A percentile compares a stretch with the other conserved stretches of the same genome.
These are phyloP conservation scores for Papilio polytes DNA, from an alignment of 1,140 invertebrate genomes.

Conservation along the genomic window DNA sequence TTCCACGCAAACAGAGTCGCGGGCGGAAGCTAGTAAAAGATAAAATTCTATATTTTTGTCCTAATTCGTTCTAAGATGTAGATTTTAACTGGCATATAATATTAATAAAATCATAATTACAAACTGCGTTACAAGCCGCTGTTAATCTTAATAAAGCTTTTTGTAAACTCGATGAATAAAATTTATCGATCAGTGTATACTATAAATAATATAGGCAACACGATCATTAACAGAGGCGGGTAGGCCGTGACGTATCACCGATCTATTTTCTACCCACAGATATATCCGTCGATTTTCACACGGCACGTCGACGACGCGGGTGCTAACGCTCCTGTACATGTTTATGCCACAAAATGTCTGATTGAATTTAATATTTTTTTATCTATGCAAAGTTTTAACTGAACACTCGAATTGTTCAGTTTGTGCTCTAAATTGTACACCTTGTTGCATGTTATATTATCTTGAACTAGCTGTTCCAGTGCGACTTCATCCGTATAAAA, in stretches of 20 bases:
- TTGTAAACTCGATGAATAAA: conserved; percentile 5
- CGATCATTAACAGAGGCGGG: conserved; percentile 54
- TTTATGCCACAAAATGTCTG: conserved; percentile 39
- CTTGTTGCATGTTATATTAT: too few species aligned
- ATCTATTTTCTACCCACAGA: conserved; percentile 62
- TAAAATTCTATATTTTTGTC: neutral
- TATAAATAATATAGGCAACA: conserved; percentile 28
- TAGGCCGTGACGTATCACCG: conserved; percentile 56
- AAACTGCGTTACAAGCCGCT: neutral
- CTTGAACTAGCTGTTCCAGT: too few species aligned
- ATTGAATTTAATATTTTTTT: neutral
- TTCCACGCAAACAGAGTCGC: too few species aligned
- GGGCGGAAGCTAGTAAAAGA: too few species aligned
- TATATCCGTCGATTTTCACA: conserved; percentile 68
- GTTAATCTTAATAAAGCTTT: conserved; percentile 13
- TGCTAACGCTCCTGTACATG: conserved; percentile 47
- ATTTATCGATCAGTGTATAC: conserved; percentile 12
- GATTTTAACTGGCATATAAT: conserved; percentile 5
- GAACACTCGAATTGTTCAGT: too few species aligned
- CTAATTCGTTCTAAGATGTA: too few species aligned
- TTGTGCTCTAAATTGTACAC: too few species aligned
- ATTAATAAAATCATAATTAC: neutral
- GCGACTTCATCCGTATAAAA: too few species aligned
- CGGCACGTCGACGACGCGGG: conserved; percentile 55
- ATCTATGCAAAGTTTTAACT: neutral